Conservation (phyloP, 2,113 vertebrate genomes). For the Cyprinodon tularosa region DNA sequence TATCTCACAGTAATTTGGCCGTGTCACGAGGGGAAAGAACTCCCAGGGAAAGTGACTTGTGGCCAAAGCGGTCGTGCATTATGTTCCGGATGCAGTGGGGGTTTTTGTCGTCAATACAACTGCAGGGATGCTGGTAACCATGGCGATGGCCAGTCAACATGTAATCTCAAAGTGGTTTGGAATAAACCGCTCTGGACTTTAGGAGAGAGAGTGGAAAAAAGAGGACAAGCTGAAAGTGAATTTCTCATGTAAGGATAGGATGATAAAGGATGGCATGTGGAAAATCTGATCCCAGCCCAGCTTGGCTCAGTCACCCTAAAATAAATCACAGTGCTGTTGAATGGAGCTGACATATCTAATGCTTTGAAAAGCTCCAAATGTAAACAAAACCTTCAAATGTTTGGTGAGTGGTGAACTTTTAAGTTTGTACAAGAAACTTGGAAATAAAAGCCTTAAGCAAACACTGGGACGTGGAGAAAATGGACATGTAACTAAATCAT, state of each 20-base stretch:
- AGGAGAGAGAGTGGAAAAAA: conserved; percentile 4
- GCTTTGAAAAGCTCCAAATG: conserved; percentile 33
- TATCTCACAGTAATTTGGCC: conserved; percentile 18
- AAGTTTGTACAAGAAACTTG: background rate
- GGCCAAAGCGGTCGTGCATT: background rate
- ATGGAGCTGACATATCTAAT: conserved; percentile 24
- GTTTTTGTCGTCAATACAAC: conserved; percentile 32
- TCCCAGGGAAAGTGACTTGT: background rate
- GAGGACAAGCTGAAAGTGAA: background rate
- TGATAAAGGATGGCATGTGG: conserved; percentile 33
- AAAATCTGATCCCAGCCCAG: conserved; percentile 44
- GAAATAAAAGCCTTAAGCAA: too few relatives aligned
- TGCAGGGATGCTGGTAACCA: conserved; percentile 59
- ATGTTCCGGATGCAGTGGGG: background rate
- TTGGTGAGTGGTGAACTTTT: too few relatives aligned
- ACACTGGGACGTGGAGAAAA: fast-evolving
- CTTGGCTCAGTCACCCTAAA: conserved; percentile 46
- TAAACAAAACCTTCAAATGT: background rate
- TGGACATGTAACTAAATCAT: background rate
- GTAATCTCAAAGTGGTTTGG: conserved; percentile 50
- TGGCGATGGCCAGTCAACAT: conserved; percentile 58
- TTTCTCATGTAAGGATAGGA: conserved; percentile 10
- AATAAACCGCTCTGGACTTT: conserved; percentile 39
- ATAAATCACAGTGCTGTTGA: conserved; percentile 28
- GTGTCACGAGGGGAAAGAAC: background rate